A percentile compares a stretch with the other conserved stretches of the same genome.
Evolutionary conservation across 1,140 invertebrate genomes (phyloP).

Genomic region (Drosophila parvula): DNA sequence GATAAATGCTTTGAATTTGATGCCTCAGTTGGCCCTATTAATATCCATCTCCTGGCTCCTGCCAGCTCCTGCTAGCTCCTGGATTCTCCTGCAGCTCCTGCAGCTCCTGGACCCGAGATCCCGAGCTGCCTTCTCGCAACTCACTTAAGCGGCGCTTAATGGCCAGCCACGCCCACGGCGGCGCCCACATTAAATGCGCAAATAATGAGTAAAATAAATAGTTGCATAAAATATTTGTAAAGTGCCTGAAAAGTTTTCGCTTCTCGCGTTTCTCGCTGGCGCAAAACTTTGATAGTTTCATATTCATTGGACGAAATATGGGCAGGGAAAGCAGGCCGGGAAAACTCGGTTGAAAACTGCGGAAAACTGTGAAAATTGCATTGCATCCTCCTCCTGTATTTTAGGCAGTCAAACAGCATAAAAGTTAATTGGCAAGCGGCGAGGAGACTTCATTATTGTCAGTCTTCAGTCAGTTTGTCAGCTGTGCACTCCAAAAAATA

Average conservation of each 20-base stretch:
- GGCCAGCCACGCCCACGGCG: constrained; percentile 23
- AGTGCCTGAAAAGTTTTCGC: constrained; percentile 61
- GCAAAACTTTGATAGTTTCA: constrained; percentile 66
- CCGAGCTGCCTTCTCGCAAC: constrained; percentile 7
- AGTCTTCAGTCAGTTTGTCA: constrained; percentile 3
- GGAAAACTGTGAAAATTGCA: neutral
- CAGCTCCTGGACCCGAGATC: neutral
- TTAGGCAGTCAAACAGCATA: constrained; percentile 51
- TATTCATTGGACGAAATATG: constrained; percentile 51
- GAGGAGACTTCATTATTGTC: constrained; percentile 2
- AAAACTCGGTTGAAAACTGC: neutral
- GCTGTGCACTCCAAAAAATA: no score
- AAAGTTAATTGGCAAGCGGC: constrained; percentile 56
- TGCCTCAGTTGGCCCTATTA: constrained; percentile 36
- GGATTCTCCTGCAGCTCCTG: neutral
- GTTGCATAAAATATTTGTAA: constrained; percentile 69
- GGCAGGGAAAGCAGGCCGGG: neutral
- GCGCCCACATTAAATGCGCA: constrained; percentile 57
- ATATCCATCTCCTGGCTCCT: constrained; percentile 20
- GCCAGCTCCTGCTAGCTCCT: neutral
- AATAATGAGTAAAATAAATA: constrained; percentile 69
- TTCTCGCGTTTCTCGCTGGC: constrained; percentile 32
- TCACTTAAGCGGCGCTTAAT: constrained; percentile 49
- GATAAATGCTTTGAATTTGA: constrained; percentile 44
- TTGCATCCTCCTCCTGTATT: constrained; percentile 1